Percentiles rank a stretch among this genome's conserved stretches.
phyloP scores from a whole-genome alignment of 1,140 invertebrate genomes.

The Archivesica marissinica region DNA sequence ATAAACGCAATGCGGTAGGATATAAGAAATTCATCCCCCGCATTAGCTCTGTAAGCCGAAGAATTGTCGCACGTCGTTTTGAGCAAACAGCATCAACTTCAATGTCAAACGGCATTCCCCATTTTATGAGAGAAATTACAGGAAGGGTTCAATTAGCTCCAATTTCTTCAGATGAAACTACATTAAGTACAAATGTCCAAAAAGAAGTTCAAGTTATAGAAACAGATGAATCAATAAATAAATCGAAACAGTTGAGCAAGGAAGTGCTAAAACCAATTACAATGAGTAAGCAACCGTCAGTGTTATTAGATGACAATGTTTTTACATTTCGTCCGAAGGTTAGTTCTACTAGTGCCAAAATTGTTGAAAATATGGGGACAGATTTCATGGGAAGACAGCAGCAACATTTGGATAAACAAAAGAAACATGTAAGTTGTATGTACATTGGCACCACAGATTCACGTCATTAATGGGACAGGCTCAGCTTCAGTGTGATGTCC shows the following conservation, averaged over 20 bases:
- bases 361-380: constrained; percentile 79
- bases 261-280: constrained; percentile 55
- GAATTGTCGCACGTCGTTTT: constrained; percentile 69
- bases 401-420: constrained; percentile 80
- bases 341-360: constrained; percentile 77
- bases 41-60: constrained; percentile 77
- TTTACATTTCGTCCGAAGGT: constrained; percentile 81
- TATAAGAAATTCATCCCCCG: constrained; percentile 72
- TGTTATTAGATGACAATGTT: constrained; percentile 74
- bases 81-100: constrained; percentile 61
- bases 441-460: no score
- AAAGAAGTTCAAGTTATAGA: constrained; percentile 7
- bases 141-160: constrained; percentile 67
- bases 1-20: constrained; percentile 67
- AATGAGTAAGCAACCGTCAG: constrained; percentile 65
- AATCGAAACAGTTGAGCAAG: constrained; percentile 46
- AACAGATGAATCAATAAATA: constrained; percentile 40
- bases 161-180: constrained; percentile 55
- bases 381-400: constrained; percentile 82
- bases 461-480: no score
- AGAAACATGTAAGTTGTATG: constrained; percentile 80
- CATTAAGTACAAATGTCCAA: constrained; percentile 5
- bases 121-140: constrained; percentile 76
- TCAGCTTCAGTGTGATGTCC: no score
- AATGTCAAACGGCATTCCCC: constrained; percentile 70